Percentiles rank a stretch among this genome's conserved stretches.
phyloP scores from a whole-genome alignment of 2,888 invertebrate species.

The Tipula confusa region DNA sequence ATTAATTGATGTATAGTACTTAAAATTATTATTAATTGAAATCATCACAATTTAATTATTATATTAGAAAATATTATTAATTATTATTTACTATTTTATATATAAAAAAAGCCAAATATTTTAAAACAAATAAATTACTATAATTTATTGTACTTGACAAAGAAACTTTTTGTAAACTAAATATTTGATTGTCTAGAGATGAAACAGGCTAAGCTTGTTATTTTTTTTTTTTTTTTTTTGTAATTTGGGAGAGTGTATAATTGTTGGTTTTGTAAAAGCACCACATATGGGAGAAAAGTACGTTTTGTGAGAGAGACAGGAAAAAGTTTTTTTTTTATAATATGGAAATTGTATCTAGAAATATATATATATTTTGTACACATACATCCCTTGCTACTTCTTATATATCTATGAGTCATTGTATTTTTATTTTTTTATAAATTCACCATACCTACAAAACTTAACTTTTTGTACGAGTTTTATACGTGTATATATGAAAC shows the following conservation, averaged over 20 bases:
- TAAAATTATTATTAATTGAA: not conserved
- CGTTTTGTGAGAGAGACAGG: not conserved
- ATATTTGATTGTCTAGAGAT: slow-evolving; percentile 3
- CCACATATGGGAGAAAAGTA: not conserved
- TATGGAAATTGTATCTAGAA: slow-evolving; percentile 12
- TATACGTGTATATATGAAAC: not conserved
- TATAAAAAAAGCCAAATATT: not conserved
- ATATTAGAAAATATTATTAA: not conserved
- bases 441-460: slow-evolving; percentile 20
- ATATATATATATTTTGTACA: not conserved
- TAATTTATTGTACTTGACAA: slow-evolving; percentile 13
- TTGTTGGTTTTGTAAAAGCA: not conserved
- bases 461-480: not conserved
- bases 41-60: slow-evolving; percentile 3
- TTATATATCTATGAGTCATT: slow-evolving; percentile 4
- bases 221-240: too few species aligned
- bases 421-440: not conserved
- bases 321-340: not conserved
- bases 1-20: not conserved
- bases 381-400: slow-evolving; percentile 12
- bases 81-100: not conserved
- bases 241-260: slow-evolving; percentile 5
- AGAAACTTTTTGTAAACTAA: slow-evolving; percentile 9
- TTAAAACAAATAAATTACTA: not conserved
- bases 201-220: not conserved